Evolutionary conservation across 2,113 vertebrate genomes (phyloP), one percentile per base, ranked within the genome.

Genomic region (Austrofundulus limnaeus): DNA sequence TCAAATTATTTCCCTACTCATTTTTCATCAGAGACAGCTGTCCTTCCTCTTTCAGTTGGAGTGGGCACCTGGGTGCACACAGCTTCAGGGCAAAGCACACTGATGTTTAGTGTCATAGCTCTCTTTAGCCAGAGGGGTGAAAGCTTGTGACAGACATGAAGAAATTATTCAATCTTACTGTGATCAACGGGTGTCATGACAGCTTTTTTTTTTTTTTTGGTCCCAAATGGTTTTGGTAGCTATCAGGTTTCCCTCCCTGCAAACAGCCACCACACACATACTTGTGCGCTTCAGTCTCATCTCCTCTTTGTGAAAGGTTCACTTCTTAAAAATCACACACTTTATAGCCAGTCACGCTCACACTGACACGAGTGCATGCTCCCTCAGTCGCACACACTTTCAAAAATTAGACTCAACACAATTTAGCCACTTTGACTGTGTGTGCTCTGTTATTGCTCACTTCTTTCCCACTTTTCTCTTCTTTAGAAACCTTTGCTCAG

Each of bases 401-500:
- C 14, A 55, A 60, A 74, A 70, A 71, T 60, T 50, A 59, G 53
- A 67, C 54, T 65, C 61, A n/a, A 41, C 1, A 45, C 63, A 62
- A 64, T 75, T 54, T 25, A 50, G 50, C 52, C 11, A 21, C 66
- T 77, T 64, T 70, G 56, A 59, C 38, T 68, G 51, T 52, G 60
- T 66, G 61, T 64, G 54, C 66, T 82, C 69, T 48, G 55, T 78
- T 86, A 82, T 82, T 77, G 60, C 49, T 59, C 59, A 56, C 57
- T 76, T 76, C 61, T 83, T 77, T 60, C 41, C 65, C 72, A 72
- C 78, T 82, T 78, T 74, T 66, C 43, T 21, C 37, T 38, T 83
- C 82, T 80, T 76, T 61, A 61, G 66, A 76, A 88, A 86, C 85
- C 83, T 87, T 87, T 88, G 80, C 89, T 85, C 71, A 59, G 81